Evolutionary conservation across 2,113 vertebrate genomes (phyloP).

Genomic region (Romanogobio albipinnatus): DNA sequence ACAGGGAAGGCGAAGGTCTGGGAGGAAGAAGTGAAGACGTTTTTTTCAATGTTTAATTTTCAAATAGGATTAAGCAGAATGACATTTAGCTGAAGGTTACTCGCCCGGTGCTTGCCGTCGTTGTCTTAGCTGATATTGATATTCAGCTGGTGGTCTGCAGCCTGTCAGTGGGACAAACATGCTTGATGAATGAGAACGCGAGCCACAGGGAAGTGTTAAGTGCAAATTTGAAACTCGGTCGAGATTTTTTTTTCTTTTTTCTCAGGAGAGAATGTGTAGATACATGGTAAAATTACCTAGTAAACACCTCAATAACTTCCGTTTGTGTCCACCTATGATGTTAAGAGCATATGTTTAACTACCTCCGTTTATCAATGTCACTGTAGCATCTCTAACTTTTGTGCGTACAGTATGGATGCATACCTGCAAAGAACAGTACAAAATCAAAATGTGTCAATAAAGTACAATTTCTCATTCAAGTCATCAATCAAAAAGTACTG

Average conservation of each 20-base stretch:
- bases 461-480: conserved; percentile 14
- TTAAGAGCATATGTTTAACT: conserved; percentile 22
- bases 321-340: conserved; percentile 25
- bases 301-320: conserved; percentile 41
- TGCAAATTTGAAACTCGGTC: conserved; percentile 79
- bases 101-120: conserved; percentile 69
- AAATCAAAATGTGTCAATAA: conserved; percentile 35
- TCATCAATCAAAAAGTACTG: conserved; percentile 29
- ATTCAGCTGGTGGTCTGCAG: conserved; percentile 78
- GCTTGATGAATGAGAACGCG: conserved; percentile 83
- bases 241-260: neutral
- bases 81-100: conserved; percentile 88
- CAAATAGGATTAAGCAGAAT: conserved; percentile 88
- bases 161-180: conserved; percentile 85
- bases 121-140: conserved; percentile 86
- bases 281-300: conserved; percentile 16
- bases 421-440: conserved; percentile 8
- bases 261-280: neutral
- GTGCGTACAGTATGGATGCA: neutral
- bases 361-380: conserved; percentile 33
- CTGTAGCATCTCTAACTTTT: neutral
- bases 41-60: conserved; percentile 86
- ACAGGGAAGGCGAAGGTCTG: conserved; percentile 44
- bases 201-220: conserved; percentile 83
- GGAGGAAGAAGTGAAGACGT: conserved; percentile 73